phyloP scores from a whole-genome alignment of 2,888 invertebrate genomes.

The Arrhopalites spinosus region DNA sequence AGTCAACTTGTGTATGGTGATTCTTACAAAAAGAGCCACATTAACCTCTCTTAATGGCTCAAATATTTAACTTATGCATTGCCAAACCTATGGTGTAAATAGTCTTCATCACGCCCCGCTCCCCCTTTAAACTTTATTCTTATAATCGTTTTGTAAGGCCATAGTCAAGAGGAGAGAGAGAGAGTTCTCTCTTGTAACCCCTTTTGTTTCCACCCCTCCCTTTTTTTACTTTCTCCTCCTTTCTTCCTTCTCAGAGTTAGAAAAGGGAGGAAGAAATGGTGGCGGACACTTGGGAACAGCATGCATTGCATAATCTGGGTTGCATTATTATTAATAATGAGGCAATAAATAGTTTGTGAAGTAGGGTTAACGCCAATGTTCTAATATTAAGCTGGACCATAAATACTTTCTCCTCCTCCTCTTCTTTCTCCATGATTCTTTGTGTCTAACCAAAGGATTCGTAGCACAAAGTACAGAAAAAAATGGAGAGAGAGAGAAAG shows the following conservation, averaged over 20 bases:
- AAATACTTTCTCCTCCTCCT: neutral
- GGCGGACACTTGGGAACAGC: neutral
- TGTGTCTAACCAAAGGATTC: neutral
- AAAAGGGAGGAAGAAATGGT: neutral
- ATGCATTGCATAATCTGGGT: constrained; percentile 5
- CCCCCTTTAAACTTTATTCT: neutral
- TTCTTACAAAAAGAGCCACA: constrained; percentile 1
- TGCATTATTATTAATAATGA: constrained; percentile 21
- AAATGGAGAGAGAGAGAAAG: neutral
- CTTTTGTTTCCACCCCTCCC: neutral
- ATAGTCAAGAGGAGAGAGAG: neutral
- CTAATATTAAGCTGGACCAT: neutral
- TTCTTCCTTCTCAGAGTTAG: neutral
- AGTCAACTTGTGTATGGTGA: neutral
- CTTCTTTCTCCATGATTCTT: neutral
- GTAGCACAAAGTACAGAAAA: neutral
- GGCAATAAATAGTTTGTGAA: constrained; percentile 18
- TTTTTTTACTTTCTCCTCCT: neutral
- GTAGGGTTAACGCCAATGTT: constrained; percentile 10
- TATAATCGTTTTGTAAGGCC: neutral
- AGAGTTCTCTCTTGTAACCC: neutral
- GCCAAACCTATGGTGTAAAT: too few relatives aligned
- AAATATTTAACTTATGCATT: neutral
- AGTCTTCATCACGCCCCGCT: neutral
- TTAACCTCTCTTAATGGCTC: neutral